These are phyloP conservation scores for Arctopsyche grandis DNA, from an alignment of 1,140 invertebrate genomes.

Conservation along the genomic window DNA sequence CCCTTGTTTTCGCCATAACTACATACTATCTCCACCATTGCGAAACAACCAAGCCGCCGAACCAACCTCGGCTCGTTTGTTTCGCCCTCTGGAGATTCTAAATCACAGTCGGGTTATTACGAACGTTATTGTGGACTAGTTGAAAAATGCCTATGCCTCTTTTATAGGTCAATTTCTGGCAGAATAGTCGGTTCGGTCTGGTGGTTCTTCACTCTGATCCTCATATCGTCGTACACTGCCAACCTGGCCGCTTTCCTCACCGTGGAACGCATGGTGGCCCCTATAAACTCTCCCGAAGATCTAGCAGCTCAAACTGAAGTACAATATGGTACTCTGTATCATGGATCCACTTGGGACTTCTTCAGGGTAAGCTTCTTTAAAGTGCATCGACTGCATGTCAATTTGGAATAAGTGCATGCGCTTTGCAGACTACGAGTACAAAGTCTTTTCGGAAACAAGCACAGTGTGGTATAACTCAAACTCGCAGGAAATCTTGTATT, in stretches of 20 bases:
- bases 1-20: constrained; percentile 23
- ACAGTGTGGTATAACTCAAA: too few species aligned
- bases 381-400: background rate
- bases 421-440: too few species aligned
- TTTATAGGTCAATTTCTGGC: constrained; percentile 85
- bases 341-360: constrained; percentile 92
- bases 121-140: background rate
- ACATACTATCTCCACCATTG: too few species aligned
- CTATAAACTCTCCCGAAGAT: constrained; percentile 95
- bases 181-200: constrained; percentile 96
- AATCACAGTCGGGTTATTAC: too few species aligned
- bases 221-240: constrained; percentile 98
- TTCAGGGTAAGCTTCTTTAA: constrained; percentile 79
- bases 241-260: constrained; percentile 97
- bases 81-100: too few species aligned
- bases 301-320: constrained; percentile 94
- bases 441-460: too few species aligned
- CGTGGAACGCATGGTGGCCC: constrained; percentile 92
- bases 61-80: too few species aligned
- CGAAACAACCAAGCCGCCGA: too few species aligned
- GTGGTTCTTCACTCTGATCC: constrained; percentile 99
- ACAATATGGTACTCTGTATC: constrained; percentile 87
- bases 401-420: too few species aligned
- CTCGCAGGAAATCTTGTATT: too few species aligned
- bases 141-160: background rate